Evolutionary conservation across 2,113 vertebrate species (phyloP), one percentile per base, ranked within the genome.

Genomic region (Actenoides hombroni): DNA sequence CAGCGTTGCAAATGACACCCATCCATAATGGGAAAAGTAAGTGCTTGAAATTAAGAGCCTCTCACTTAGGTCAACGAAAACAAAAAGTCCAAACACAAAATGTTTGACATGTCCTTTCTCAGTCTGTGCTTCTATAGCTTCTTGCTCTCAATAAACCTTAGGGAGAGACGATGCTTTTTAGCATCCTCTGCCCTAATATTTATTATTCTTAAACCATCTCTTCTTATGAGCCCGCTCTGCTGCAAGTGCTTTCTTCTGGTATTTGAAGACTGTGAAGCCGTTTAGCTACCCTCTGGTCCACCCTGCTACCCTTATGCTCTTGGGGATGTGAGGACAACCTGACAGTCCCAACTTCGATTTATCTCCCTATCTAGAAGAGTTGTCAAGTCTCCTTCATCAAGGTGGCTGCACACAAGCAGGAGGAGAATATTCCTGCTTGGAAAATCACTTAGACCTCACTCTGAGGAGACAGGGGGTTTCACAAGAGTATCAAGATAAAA

Each of bases 11-110:
- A 94, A 61, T 64, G 53, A 96, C 78, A 91, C 63, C 40, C 11
- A 1, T 40, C n/a, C 40, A 73, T 79, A 92, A 69, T 8, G 4
- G 57, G 61, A 86, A 89, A 95, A 95, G 87, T 78, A 92, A 94
- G 42, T 68, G 44, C 80, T 86, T 96, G 93, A 92, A 91, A 68
- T 90, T 64, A 85, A 95, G 49, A 78, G 86, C 60, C 39, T 93
- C 88, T 92, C 44, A 21, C 88, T 69, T 59, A 26, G 31, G 67
- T 76, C 83, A 89, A 65, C 39, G 57, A 90, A 90, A 90, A 90
- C 25, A 90, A 31, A 5, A 93, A 82, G 28, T 53, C 48, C 33
- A 51, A 71, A 64, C 35, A 60, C 73, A 75, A 81, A 79, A 68
- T 7, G 16, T 59, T 40, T 73, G 65, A 25, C 39, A 33, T 11